phyloP scores from a whole-genome alignment of 2,113 vertebrate genomes.

The Megaceryle maxima region DNA sequence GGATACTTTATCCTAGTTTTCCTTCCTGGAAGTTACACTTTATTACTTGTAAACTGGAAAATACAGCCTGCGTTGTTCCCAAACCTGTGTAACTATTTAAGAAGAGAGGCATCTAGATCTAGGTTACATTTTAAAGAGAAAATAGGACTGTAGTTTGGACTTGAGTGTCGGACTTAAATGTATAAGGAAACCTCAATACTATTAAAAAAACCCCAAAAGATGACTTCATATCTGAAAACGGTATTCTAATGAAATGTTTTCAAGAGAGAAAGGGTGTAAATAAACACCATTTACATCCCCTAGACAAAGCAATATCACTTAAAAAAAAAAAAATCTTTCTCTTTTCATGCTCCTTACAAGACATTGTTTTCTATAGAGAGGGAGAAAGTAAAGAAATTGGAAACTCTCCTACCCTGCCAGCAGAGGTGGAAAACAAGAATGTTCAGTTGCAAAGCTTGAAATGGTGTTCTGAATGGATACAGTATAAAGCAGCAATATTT shows the following conservation, averaged over 20 bases:
- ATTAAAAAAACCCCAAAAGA: background rate
- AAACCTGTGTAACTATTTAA: background rate
- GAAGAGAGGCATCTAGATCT: background rate
- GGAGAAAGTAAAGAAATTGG: background rate
- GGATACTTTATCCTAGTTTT: background rate
- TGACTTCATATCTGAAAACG: background rate
- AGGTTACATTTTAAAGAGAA: background rate
- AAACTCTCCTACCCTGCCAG: background rate
- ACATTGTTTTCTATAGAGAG: background rate
- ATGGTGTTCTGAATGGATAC: background rate
- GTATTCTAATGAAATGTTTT: background rate
- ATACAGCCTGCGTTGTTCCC: background rate
- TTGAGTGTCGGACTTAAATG: background rate
- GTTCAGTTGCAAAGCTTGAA: background rate
- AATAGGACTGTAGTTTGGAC: background rate
- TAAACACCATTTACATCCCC: background rate
- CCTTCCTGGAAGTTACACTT: background rate
- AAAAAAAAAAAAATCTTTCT: background rate
- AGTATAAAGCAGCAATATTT: background rate
- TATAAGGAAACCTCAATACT: background rate
- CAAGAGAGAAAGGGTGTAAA: background rate
- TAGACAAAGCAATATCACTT: background rate
- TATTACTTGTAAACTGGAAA: constrained; percentile 7
- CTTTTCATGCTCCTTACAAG: background rate
- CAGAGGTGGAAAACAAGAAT: background rate